Evolutionary conservation across 2,797 vertebrate species (phyloP), one percentile per base, ranked within the genome.

Genomic region (Anguilla anguilla): DNA sequence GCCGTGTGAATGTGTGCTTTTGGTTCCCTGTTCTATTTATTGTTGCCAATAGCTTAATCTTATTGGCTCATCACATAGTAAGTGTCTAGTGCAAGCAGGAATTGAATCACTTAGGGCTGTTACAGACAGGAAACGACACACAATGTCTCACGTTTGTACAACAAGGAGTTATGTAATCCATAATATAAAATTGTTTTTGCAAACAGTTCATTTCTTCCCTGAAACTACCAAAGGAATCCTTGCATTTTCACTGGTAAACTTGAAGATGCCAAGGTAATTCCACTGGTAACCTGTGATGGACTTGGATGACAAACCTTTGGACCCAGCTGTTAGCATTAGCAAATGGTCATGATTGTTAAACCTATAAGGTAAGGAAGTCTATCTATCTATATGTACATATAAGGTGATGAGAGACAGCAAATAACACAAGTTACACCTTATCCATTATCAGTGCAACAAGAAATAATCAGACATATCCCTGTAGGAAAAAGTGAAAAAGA

Each of bases 141-240:
- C 35, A 39, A 74, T 15, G 43, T 51, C 46, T 46, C 22, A 49
- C 1, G 43, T 51, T 82, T 25, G 46, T n/a, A 49, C 43, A 82
- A 82, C 11, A 51, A 49, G 25, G 19, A 25, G 22, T 51, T 6
- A 22, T 19, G 22, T 49, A 82, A 82, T n/a, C 19, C 43, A 49
- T 77, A 77, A 77, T 43, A 35, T 77, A 77, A 77, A 72, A 43
- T 13, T 77, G 79, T 25, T 49, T 81, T 81, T 49, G 74, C 25
- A 81, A 81, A 81, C 10, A 51, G 19, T 22, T 81, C 1, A 51
- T 82, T 82, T 49, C 46, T 51, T 82, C 51, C 5, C 79, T 49
- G 25, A 22, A 82, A 82, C 79, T 25, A n/a, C 79, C 46, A 46
- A 25, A 49, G 46, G 79, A n/a, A 51, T 81, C 19, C 19, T 51